Base-by-base conservation (phyloP, 1,140 invertebrate species). In the Hormaphis cornu region DNA sequence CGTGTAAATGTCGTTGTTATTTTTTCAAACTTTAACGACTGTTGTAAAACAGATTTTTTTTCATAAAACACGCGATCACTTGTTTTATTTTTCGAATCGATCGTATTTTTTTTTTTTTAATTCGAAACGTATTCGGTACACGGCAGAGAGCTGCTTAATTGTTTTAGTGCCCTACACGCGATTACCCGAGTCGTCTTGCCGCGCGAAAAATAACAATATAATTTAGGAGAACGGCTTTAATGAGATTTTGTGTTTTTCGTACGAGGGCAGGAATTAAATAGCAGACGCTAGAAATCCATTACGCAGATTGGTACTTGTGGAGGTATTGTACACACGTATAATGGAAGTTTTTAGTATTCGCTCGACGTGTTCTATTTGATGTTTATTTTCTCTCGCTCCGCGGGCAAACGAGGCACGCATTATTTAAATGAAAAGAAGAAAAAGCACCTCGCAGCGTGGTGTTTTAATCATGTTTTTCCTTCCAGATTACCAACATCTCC, bases 291-390 rank as follows among this genome's bases (percentile, higher is more conserved):
- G n/a, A n/a, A 22, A 44, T 66, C 61, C 61, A 66, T 66, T 66
- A 66, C 28, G 46, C 28, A 66, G 44, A 66, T 66, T 66, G 61
- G 44, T 12, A 33, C 12, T 18, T n/a, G n/a, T n/a, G n/a, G n/a
- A n/a, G n/a, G n/a, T n/a, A n/a, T n/a, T n/a, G n/a, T n/a, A n/a
- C n/a, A n/a, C n/a, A n/a, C n/a, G n/a, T n/a, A 30, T 66, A 50
- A 66, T 66, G 61, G 61, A 66, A 48, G 44, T 50, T 50, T 50
- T 44, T 66, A 50, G 50, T 66, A 50, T 37, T 14, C 61, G 12
- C n/a, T n/a, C n/a, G 18, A 46, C 42, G 8, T 37, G 7, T 66
- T 66, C 44, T 33, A 48, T 66, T 42, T 44, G 61, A 66, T 66
- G 28, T 58, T 58, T 58, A 58, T 58, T 58, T 58, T 40, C 40